Conservation (phyloP, 2,888 invertebrate genomes). For the Troides helena region DNA sequence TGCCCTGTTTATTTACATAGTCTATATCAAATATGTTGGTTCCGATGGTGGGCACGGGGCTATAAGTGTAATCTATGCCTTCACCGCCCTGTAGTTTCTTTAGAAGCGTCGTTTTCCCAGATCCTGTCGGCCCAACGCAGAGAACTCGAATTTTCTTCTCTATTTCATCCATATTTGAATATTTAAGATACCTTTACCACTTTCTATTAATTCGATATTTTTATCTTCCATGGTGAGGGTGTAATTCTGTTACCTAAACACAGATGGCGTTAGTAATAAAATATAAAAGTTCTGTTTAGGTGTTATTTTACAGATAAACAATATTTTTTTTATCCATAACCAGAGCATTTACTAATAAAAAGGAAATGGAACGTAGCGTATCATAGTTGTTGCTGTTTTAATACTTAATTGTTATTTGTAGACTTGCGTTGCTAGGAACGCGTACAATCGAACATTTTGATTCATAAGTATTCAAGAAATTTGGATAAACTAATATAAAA, state of each 20-base stretch:
- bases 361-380: slow-evolving; percentile 1
- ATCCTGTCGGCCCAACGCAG: slow-evolving; percentile 89
- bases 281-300: no score
- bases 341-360: no score
- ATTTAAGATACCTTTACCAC: neutral
- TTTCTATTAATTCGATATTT: slow-evolving; percentile 46
- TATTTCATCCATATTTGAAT: slow-evolving; percentile 57
- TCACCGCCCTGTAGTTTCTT: slow-evolving; percentile 86
- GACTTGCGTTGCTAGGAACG: slow-evolving; percentile 1
- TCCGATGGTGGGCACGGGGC: slow-evolving; percentile 89
- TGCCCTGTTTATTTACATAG: slow-evolving; percentile 72
- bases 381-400: slow-evolving; percentile 10
- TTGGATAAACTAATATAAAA: slow-evolving; percentile 1
- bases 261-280: slow-evolving; percentile 49
- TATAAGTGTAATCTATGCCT: slow-evolving; percentile 87
- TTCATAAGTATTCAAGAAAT: slow-evolving; percentile 24
- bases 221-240: slow-evolving; percentile 31
- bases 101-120: slow-evolving; percentile 90
- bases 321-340: no score
- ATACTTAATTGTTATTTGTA: slow-evolving; percentile 3
- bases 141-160: slow-evolving; percentile 74
- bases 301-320: no score
- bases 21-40: slow-evolving; percentile 86
- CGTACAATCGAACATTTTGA: neutral
- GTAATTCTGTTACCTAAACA: slow-evolving; percentile 47